phyloP scores from a whole-genome alignment of 2,113 vertebrate species.

The Dicerorhinus sumatrensis region DNA sequence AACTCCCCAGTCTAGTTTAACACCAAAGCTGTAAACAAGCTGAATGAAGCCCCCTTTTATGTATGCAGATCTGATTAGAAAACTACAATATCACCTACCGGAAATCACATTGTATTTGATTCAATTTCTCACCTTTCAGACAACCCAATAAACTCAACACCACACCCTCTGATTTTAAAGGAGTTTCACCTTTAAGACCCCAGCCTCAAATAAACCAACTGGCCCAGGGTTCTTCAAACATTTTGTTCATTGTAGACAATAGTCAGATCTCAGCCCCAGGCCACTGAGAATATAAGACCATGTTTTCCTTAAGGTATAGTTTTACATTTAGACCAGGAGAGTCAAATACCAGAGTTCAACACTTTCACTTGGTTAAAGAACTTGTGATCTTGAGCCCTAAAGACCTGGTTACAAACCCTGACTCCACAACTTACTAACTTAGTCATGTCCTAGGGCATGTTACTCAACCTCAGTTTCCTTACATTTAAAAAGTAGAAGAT shows the following conservation, averaged over 20 bases:
- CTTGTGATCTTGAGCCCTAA: neutral
- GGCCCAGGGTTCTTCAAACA: neutral
- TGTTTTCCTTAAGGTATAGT: neutral
- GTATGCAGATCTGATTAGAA: slow-evolving; percentile 91
- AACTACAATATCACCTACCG: slow-evolving; percentile 85
- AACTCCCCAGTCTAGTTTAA: slow-evolving; percentile 87
- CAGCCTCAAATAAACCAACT: slow-evolving; percentile 36
- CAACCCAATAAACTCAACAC: slow-evolving; percentile 38
- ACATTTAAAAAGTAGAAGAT: neutral
- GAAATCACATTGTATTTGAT: slow-evolving; percentile 70
- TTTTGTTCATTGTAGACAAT: neutral
- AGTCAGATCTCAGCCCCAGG: neutral
- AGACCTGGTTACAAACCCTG: neutral
- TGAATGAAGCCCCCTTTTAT: slow-evolving; percentile 86
- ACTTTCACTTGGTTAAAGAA: neutral
- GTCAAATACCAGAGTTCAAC: neutral
- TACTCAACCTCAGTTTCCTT: neutral
- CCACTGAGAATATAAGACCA: neutral
- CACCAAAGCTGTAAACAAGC: slow-evolving; percentile 89
- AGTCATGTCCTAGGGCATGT: neutral
- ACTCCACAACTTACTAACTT: neutral
- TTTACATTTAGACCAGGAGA: neutral
- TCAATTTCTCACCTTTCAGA: slow-evolving; percentile 78
- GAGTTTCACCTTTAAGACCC: neutral
- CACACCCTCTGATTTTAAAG: slow-evolving; percentile 52